Percentiles rank a stretch among this genome's conserved stretches.
Evolutionary conservation across 2,113 vertebrate species (phyloP).

Genomic region (Spilogale gracilis): DNA sequence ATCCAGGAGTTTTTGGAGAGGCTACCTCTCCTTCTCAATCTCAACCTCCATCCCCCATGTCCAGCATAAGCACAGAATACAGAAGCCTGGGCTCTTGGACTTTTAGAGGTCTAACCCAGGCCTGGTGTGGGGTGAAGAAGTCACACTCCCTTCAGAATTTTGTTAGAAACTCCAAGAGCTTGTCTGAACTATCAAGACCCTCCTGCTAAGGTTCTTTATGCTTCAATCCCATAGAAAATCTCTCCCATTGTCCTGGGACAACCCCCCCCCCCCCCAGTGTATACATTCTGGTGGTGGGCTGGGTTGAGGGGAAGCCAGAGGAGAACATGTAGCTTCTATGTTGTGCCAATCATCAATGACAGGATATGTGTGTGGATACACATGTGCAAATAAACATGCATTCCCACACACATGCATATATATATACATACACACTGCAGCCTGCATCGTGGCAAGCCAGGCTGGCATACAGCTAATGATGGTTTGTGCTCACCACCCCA

Average conservation of each 20-base stretch:
- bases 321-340: conserved; percentile 8
- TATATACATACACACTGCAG: not conserved
- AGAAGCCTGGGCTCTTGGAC: not conserved
- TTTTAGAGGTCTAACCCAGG: not conserved
- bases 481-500: not conserved
- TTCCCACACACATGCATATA: not conserved
- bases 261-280: not conserved
- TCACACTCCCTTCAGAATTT: conserved; percentile 48
- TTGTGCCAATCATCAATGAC: not conserved
- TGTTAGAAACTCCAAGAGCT: conserved; percentile 11
- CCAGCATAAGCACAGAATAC: not conserved
- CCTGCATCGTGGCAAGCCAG: not conserved
- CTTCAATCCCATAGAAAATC: not conserved
- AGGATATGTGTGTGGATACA: not conserved
- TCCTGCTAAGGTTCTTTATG: not conserved
- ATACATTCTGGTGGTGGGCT: not conserved
- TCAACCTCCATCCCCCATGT: not conserved
- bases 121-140: not conserved
- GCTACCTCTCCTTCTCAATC: not conserved
- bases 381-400: not conserved
- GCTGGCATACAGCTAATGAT: not conserved
- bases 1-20: not conserved
- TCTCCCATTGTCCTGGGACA: not conserved
- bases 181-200: not conserved
- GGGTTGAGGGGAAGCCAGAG: not conserved